Conservation (phyloP, 2,888 invertebrate genomes). For the Blomia tropicalis region DNA sequence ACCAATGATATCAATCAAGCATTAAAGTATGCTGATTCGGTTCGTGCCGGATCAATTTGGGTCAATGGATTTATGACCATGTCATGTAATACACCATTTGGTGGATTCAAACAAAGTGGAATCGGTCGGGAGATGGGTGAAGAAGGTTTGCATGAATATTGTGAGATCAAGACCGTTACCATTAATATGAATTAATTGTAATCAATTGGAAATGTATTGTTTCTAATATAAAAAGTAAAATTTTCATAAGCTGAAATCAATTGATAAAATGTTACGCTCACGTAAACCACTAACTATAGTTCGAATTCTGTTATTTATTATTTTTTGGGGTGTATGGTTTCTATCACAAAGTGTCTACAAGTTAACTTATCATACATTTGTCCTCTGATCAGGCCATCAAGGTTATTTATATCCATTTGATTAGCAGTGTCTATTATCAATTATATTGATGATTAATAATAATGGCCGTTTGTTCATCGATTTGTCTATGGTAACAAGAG, state of each 20-base stretch:
- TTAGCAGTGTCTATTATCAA: too few relatives aligned
- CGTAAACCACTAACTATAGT: too few relatives aligned
- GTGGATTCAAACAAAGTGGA: conserved; percentile 33
- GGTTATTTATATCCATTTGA: too few relatives aligned
- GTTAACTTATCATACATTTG: background rate
- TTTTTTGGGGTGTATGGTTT: too few relatives aligned
- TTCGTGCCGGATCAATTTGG: conserved; percentile 69
- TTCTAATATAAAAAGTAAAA: too few relatives aligned
- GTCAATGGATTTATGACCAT: conserved; percentile 31
- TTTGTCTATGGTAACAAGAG: too few relatives aligned
- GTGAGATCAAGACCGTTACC: conserved; percentile 78
- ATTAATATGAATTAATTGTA: background rate
- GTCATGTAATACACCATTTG: conserved; percentile 32
- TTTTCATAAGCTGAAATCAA: too few relatives aligned
- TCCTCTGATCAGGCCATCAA: too few relatives aligned
- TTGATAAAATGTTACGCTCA: too few relatives aligned
- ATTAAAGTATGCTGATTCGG: conserved; percentile 52
- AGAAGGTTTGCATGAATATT: conserved; percentile 78
- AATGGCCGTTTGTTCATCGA: too few relatives aligned
- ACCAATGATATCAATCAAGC: conserved; percentile 63
- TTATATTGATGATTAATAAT: too few relatives aligned
- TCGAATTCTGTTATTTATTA: too few relatives aligned
- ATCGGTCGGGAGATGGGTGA: conserved; percentile 49
- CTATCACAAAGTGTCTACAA: background rate
- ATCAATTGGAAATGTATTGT: background rate